Evolutionary conservation across 2,797 vertebrate species (phyloP), one percentile per base, ranked within the genome.

Genomic region (Gymnopithys bicolor): DNA sequence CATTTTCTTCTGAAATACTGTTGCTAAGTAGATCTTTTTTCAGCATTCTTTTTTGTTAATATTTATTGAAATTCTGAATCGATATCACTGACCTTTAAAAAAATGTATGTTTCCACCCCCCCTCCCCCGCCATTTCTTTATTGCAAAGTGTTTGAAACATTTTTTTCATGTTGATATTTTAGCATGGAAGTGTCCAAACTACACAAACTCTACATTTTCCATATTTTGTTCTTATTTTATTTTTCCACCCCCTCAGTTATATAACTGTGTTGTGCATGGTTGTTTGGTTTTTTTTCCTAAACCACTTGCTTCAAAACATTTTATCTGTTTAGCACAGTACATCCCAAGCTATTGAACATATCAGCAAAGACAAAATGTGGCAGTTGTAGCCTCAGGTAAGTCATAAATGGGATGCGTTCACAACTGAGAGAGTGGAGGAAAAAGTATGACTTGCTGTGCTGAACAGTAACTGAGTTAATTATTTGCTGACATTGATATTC

Each of bases 301-400:
- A 68, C 5, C 13, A 35, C 53, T 87, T 58, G 62, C 41, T 93
- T 71, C 79, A 89, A 95, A 95, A 87, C 71, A 49, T 49, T 90
- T 96, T 89, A 82, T 64, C 49, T 83, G 55, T 89, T 96, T 92
- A 92, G 84, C 89, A 59, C 82, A 68, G 71, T 83, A 75, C 58
- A 70, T 93, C 83, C 15, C 41, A 80, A 87, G 81, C 84, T 93
- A 89, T 80, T 90, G 90, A 58, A 80, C 39, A 18, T 43, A 89
- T 80, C 71, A 92, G 49, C 33, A 60, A 83, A 95, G 68, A 97
- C 70, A 90, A 82, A 95, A 83, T 75, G 86, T 93, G 93, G 76
- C 94, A 93, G 86, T 15, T 3, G 3, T 92, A 93, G 81, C 84
- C 90, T 87, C 92, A 84, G 68, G 94, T 93, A 87, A 87, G 52